phyloP scores from a whole-genome alignment of 2,888 invertebrate species.

The Drosophila atroscutellata region DNA sequence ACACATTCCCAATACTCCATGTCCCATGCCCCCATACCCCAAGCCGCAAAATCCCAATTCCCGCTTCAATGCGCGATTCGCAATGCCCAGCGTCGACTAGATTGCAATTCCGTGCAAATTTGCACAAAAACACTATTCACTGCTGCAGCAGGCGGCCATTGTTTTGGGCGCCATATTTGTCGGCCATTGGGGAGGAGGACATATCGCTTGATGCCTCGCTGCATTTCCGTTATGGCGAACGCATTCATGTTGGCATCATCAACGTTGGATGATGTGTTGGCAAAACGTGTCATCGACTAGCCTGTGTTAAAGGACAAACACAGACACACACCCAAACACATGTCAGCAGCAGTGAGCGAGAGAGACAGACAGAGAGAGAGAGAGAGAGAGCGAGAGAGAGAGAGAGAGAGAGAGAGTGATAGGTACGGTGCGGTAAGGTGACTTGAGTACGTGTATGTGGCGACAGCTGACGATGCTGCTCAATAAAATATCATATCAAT shows the following conservation, averaged over 20 bases:
- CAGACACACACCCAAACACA: constrained; percentile 1
- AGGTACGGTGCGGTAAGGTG: background rate
- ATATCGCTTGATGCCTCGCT: constrained; percentile 34
- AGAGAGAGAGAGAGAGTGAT: background rate
- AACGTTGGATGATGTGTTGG: constrained; percentile 73
- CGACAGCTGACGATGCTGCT: constrained; percentile 42
- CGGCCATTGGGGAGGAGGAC: constrained; percentile 45
- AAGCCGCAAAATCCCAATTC: constrained; percentile 5
- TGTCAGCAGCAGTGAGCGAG: background rate
- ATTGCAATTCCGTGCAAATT: constrained; percentile 65
- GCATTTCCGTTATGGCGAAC: constrained; percentile 68
- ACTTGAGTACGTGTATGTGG: constrained; percentile 3
- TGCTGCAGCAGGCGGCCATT: constrained; percentile 40
- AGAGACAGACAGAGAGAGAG: background rate
- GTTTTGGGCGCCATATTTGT: constrained; percentile 71
- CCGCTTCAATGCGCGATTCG: constrained; percentile 1
- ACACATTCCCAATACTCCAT: background rate
- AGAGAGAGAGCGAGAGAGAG: background rate
- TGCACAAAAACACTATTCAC: constrained; percentile 61
- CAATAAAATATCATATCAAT: constrained; percentile 62
- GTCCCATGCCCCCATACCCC: background rate
- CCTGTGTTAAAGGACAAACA: constrained; percentile 25
- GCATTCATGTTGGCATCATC: constrained; percentile 69
- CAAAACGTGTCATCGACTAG: constrained; percentile 73
- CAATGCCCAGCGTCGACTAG: constrained; percentile 16